Evolutionary conservation across 2,888 invertebrate genomes (phyloP).

Genomic region (Yponomeuta evonymella): DNA sequence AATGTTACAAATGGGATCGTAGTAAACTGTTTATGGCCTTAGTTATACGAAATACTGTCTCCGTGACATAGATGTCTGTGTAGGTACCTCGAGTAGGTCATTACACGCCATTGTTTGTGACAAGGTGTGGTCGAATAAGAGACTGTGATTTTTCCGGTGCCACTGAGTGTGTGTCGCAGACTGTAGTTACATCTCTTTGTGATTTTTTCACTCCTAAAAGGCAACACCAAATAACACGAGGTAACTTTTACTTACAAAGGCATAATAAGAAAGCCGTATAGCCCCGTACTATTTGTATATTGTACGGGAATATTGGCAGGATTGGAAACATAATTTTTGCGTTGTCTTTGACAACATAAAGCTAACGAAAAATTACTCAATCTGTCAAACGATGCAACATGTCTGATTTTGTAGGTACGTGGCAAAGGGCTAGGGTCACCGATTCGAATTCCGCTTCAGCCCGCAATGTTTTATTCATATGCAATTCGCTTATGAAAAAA

Average conservation of each 20-base stretch:
- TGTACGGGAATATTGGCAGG: too few relatives aligned
- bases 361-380: too few relatives aligned
- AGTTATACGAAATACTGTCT: neutral
- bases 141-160: constrained; percentile 1
- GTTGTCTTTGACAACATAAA: too few relatives aligned
- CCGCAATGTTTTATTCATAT: too few relatives aligned
- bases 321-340: too few relatives aligned
- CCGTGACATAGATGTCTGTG: neutral
- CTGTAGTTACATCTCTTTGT: neutral
- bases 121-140: constrained; percentile 3
- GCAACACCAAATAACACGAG: neutral
- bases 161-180: neutral
- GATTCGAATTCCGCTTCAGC: too few relatives aligned
- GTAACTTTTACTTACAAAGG: neutral
- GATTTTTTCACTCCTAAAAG: neutral
- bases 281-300: too few relatives aligned
- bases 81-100: neutral
- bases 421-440: too few relatives aligned
- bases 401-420: too few relatives aligned
- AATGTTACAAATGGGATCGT: neutral
- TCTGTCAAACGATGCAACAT: too few relatives aligned
- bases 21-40: neutral
- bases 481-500: too few relatives aligned
- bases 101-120: constrained; percentile 7
- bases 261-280: too few relatives aligned